Evolutionary conservation across 1,140 invertebrate species (phyloP), one percentile per base, ranked within the genome.

Genomic region (Cydia fagiglandana): DNA sequence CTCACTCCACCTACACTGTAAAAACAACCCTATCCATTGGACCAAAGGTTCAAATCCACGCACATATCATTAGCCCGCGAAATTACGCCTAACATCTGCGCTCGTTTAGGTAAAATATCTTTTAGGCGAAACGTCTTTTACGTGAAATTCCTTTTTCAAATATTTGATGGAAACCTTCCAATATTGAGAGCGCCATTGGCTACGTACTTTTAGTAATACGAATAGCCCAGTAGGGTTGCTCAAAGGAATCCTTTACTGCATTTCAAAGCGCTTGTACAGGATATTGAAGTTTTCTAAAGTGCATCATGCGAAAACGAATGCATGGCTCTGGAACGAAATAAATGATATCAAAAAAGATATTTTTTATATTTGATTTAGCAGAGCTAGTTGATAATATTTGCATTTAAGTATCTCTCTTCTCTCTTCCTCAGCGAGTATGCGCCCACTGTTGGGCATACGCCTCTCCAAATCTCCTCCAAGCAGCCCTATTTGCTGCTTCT

Each of bases 161-260:
- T 61, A 61, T 61, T 61, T 61, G 56, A 61, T 61, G 56, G 56
- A 61, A 61, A 61, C 56, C 56, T 61, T 61, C 56, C 20, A 24
- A 61, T 61, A 61, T 61, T 61, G 56, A 24, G 56, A 61, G 6
- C 17, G 56, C 20, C 53, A 56, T 56, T 56, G 53, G 53, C 53
- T 56, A 56, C 53, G 15, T 56, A 17, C 53, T 9, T 61, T 24
- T 61, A 20, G 56, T 61, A 61, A 61, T 12, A 56, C 3, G 53
- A 56, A 61, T 61, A 61, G 24, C 17, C 20, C 56, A 20, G 6
- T 61, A 24, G n/a, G 50, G 56, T 24, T 24, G 20, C 53, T 61
- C 56, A 61, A 61, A 61, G 56, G 56, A 61, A 61, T 61, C 56
- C 56, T 61, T 61, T 24, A 12, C 17, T 61, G n/a, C 20, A 24